phyloP scores from a whole-genome alignment of 1,140 invertebrate genomes.

The Cyclargus thomasi region DNA sequence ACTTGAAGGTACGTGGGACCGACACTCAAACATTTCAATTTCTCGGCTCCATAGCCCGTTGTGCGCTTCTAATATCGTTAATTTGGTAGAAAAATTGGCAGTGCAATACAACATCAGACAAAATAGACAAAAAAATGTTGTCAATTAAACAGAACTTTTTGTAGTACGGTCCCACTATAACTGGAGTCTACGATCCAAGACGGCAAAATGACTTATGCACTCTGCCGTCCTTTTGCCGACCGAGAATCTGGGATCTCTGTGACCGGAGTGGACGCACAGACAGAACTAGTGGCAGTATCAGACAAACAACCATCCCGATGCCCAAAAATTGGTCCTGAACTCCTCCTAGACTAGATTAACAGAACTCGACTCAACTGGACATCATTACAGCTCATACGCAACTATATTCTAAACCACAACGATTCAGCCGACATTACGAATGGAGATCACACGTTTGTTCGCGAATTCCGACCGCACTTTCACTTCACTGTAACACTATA shows the following conservation, averaged over 20 bases:
- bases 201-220: neutral
- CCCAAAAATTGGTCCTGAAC: constrained; percentile 11
- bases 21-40: constrained; percentile 6
- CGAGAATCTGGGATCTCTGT: neutral
- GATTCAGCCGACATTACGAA: neutral
- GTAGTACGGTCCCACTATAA: neutral
- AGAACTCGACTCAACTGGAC: neutral
- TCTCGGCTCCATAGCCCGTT: neutral
- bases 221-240: too few species aligned
- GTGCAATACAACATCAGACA: constrained; percentile 3
- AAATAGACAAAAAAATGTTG: neutral
- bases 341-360: neutral
- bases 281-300: constrained; percentile 40
- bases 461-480: neutral
- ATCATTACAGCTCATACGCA: neutral
- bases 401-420: too few species aligned
- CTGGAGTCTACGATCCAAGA: neutral
- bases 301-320: constrained; percentile 18
- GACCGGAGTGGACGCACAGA: constrained; percentile 35
- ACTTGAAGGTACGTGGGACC: neutral
- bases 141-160: neutral
- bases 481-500: constrained; percentile 45
- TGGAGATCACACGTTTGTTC: neutral
- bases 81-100: constrained; percentile 1
- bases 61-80: constrained; percentile 3